phyloP scores from a whole-genome alignment of 2,797 vertebrate species.

The Apogon hyalosoma region DNA sequence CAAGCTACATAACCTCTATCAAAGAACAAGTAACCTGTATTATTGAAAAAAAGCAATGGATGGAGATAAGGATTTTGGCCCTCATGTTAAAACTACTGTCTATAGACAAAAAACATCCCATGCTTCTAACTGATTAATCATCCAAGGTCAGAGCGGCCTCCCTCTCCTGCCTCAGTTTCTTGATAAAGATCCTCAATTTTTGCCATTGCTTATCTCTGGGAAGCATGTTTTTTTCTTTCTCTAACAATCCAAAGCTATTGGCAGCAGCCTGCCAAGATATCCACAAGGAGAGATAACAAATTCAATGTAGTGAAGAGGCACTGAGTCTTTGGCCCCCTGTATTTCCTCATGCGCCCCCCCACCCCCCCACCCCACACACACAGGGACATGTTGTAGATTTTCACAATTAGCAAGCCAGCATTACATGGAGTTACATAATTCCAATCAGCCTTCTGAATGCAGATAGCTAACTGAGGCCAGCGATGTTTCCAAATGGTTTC shows the following conservation, averaged over 20 bases:
- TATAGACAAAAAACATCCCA: background rate
- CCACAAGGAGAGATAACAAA: slow-evolving; percentile 63
- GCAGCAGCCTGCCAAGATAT: slow-evolving; percentile 60
- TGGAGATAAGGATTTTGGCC: slow-evolving; percentile 16
- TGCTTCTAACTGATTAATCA: slow-evolving; percentile 52
- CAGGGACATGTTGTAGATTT: slow-evolving; percentile 41
- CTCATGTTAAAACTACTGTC: slow-evolving; percentile 19
- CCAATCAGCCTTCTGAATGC: slow-evolving; percentile 39
- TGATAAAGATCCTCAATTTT: slow-evolving; percentile 76
- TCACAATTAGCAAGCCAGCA: slow-evolving; percentile 41
- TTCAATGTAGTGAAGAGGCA: slow-evolving; percentile 28
- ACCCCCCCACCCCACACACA: slow-evolving; percentile 11
- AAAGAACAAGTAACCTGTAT: background rate
- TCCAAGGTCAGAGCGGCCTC: slow-evolving; percentile 57
- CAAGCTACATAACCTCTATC: background rate
- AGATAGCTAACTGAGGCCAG: slow-evolving; percentile 22
- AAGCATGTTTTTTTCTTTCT: slow-evolving; percentile 51
- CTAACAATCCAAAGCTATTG: slow-evolving; percentile 64
- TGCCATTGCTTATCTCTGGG: slow-evolving; percentile 69
- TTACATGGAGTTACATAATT: slow-evolving; percentile 35
- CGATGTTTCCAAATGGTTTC: background rate
- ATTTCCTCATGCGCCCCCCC: background rate
- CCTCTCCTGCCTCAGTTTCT: slow-evolving; percentile 41
- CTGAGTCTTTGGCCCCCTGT: slow-evolving; percentile 17
- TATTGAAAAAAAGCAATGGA: background rate